Percentiles rank a stretch among this genome's conserved stretches.
Conservation (phyloP, 2,888 invertebrate genomes). For the Megaustenia siamemsis region DNA sequence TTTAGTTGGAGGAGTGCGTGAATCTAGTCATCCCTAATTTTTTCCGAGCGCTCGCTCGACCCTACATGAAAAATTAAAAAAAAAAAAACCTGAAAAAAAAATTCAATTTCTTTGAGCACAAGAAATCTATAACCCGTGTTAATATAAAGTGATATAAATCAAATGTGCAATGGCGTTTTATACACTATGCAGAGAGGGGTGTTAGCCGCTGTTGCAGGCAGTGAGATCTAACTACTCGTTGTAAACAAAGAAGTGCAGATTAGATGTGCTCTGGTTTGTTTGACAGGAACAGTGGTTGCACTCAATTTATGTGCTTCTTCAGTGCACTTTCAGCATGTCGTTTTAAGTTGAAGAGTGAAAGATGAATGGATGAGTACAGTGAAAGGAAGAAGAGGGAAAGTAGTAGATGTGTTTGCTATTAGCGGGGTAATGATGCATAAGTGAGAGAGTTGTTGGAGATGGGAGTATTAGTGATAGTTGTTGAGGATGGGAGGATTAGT, state of each 20-base stretch:
- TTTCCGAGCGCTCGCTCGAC: too few species aligned
- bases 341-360: background rate
- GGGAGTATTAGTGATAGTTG: background rate
- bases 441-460: too few species aligned
- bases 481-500: too few species aligned
- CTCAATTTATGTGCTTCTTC: background rate
- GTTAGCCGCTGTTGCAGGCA: background rate
- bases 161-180: background rate
- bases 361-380: background rate
- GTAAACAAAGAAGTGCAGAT: background rate
- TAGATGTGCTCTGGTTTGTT: background rate
- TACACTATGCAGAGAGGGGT: background rate
- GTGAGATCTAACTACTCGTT: background rate
- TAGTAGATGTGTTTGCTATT: background rate
- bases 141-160: slow-evolving; percentile 5
- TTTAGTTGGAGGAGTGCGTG: background rate
- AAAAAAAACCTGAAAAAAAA: background rate
- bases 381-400: background rate
- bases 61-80: background rate
- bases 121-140: background rate
- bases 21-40: background rate
- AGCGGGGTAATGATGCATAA: too few species aligned
- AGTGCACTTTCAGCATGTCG: slow-evolving; percentile 13
- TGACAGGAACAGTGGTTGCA: background rate
- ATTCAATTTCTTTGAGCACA: background rate